A percentile compares a stretch with the other conserved stretches of the same genome.
phyloP scores from a whole-genome alignment of 2,113 vertebrate genomes.

The Amia ocellicauda region DNA sequence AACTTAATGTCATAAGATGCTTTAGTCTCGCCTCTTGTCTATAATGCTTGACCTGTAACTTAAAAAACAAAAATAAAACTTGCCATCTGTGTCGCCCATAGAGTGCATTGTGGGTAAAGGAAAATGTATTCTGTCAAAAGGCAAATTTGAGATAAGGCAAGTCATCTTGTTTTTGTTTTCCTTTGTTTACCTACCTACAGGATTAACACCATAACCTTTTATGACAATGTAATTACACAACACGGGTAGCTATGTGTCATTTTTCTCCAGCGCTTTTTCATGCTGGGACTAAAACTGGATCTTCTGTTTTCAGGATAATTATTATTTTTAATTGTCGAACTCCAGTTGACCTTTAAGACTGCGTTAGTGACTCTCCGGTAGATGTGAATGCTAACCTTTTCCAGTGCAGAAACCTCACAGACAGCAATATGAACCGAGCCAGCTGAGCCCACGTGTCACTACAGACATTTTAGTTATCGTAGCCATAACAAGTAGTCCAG shows the following conservation, averaged over 20 bases:
- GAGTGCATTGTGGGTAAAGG: neutral
- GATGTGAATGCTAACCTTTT: neutral
- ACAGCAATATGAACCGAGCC: no score
- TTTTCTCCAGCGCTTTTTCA: neutral
- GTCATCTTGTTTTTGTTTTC: neutral
- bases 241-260: neutral
- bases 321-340: no score
- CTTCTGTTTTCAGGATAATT: no score
- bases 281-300: neutral
- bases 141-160: neutral
- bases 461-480: no score
- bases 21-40: slow-evolving; percentile 14
- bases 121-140: neutral
- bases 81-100: slow-evolving; percentile 10
- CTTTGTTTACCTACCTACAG: neutral
- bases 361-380: neutral
- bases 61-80: slow-evolving; percentile 16
- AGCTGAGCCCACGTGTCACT: no score
- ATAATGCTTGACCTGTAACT: slow-evolving; percentile 8
- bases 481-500: no score
- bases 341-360: neutral
- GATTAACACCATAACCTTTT: neutral
- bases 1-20: neutral
- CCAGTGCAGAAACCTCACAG: neutral
- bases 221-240: neutral